Base-by-base conservation (phyloP, 2,797 vertebrate genomes). In the Tachyglossus aculeatus region DNA sequence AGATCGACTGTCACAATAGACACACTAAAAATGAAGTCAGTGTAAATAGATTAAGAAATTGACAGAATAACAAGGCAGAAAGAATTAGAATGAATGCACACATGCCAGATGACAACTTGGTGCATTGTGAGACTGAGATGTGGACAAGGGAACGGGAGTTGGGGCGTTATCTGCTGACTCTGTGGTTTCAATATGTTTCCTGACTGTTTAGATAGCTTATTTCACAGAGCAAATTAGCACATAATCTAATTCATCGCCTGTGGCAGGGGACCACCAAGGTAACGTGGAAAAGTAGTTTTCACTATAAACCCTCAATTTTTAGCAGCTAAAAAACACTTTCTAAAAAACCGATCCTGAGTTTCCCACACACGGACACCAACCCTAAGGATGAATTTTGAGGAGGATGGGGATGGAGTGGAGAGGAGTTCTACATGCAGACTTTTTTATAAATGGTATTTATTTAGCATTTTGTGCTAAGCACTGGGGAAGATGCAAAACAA, bases 11-110 rank as follows among this genome's bases (percentile, higher is more conserved):
- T 88, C 84, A 87, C 84, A 88, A 88, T 73, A 81, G 88, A 84
- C 83, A 74, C 66, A 68, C 85, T 83, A 81, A 87, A 90, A 90
- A 91, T 91, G 87, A 90, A 92, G 88, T 86, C 87, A 82, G 77
- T 90, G 81, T 83, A 89, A 89, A 88, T 73, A 90, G 91, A 88
- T 88, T 83, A 89, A 90, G 88, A 88, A 88, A 88, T 78, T 74
- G 90, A 88, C 90, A 89, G 90, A 88, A 88, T 85, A 90, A 89
- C 86, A 88, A 88, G 88, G 77, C 87, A 82, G 73, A 84, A 88
- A 83, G 81, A 89, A 91, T 84, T 64, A 81, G 86, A 78, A 86
- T 47, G 86, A 84, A 84, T 50, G 74, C 69, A 39, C 64, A 60
- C 66, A 81, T 84, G 72, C 71, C 59, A 72, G 74, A 80, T 61